Base-by-base conservation (phyloP, 1,140 invertebrate species). In the Periplaneta americana region DNA sequence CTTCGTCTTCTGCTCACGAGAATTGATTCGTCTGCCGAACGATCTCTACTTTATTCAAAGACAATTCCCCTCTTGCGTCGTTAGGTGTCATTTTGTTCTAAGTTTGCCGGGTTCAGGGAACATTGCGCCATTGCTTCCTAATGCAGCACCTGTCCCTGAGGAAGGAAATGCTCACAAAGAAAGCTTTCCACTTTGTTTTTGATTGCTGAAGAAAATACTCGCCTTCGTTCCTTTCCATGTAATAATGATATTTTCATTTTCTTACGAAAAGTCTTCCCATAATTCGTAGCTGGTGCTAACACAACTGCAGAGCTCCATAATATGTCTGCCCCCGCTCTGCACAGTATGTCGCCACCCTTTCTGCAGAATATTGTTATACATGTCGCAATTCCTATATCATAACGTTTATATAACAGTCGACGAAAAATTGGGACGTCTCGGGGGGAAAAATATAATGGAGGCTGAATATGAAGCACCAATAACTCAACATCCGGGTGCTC, bases 391-490 rank as follows among this genome's bases (percentile, higher is more conserved):
- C n/a, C 11, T 66, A 66, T 8, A 66, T 66, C 48, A 66, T 28
- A 66, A n/a, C n/a, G n/a, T n/a, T n/a, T n/a, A n/a, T n/a, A n/a
- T n/a, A n/a, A 28, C 1, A 66, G 0, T 8, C n/a, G 48, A 66
- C 22, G 22, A 66, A n/a, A 66, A 66, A 66, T 28, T 66, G 48
- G 48, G 48, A 66, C 48, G 48, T 28, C 48, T 66, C 28, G 66
- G 36, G 5, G 48, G 36, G 15, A 32, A 32, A 48, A 34, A 75
- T 22, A 74, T 74, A 76, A 34, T 39, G 22, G 34, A n/a, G 34
- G 80, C 33, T 75, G 80, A 81, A 81, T 81, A 81, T 76, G 80
- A 57, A 81, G 80, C 37, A 33, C 28, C 80, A 76, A 81, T 81
- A 81, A 81, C 32, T 81, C 80, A 81, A 22, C 48, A 66, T 81